Conservation (phyloP, 2,797 vertebrate species). For the Smutsia temminckii region DNA sequence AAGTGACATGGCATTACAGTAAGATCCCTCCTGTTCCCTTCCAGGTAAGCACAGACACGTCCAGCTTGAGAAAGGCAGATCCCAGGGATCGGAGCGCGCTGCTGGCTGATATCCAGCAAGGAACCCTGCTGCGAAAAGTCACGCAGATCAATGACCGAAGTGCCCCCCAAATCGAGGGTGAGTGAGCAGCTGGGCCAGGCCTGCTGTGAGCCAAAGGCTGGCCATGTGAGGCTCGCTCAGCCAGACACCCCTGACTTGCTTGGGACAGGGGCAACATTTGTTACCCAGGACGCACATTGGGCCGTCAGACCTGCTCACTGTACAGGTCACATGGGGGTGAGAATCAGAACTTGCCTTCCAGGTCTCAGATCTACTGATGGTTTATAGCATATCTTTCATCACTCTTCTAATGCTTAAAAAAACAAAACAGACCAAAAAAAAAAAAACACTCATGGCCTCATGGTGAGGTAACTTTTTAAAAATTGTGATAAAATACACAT, state of each 20-base stretch:
- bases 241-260: not conserved
- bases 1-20: not conserved
- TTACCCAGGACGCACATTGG: too few relatives aligned
- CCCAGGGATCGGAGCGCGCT: constrained; percentile 90
- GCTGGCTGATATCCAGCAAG: constrained; percentile 95
- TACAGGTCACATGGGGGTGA: not conserved
- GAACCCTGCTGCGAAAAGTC: constrained; percentile 92
- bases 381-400: not conserved
- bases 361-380: not conserved
- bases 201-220: not conserved
- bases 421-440: not conserved
- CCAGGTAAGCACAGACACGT: constrained; percentile 82
- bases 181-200: constrained; percentile 75
- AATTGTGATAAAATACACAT: not conserved
- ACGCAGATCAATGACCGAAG: constrained; percentile 94
- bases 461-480: not conserved
- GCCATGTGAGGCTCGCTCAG: not conserved
- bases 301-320: not conserved
- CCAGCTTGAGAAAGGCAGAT: constrained; percentile 82
- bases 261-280: not conserved
- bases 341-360: not conserved
- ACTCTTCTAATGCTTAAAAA: not conserved
- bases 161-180: constrained; percentile 91
- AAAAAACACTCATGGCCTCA: not conserved
- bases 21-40: not conserved